Conservation (phyloP, 2,888 invertebrate genomes). For the Kryphioiulus occultus region DNA sequence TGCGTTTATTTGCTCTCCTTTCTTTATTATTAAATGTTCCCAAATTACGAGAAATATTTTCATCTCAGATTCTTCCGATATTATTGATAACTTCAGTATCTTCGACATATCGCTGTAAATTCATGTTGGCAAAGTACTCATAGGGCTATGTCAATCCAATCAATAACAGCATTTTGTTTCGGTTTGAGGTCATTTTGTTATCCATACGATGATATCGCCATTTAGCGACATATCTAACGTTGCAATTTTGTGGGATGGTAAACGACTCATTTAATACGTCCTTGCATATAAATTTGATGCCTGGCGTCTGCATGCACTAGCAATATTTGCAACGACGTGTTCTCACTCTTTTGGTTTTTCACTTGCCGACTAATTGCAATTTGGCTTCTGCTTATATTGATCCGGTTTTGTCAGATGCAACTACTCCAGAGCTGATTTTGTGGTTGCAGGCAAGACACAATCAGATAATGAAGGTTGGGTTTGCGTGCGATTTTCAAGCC, state of each 20-base stretch:
- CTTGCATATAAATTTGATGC: neutral
- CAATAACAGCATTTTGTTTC: neutral
- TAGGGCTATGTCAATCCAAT: neutral
- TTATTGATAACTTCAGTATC: neutral
- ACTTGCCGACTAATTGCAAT: neutral
- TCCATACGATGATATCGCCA: no score
- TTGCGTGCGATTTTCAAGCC: neutral
- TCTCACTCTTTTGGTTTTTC: neutral
- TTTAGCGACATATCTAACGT: no score
- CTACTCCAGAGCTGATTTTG: neutral
- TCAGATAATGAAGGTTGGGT: neutral
- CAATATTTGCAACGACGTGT: neutral
- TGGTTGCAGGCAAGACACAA: neutral
- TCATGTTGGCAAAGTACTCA: neutral
- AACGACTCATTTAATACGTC: neutral
- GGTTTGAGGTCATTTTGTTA: no score
- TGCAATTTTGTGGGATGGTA: no score
- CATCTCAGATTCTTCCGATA: neutral
- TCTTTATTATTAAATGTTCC: neutral
- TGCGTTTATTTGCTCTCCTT: neutral
- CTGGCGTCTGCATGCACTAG: neutral
- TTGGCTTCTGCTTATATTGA: neutral
- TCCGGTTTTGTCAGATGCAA: neutral
- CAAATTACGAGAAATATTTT: neutral
- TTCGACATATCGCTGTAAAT: neutral